These are phyloP conservation scores for Vipera latastei DNA, from an alignment of 2,797 vertebrate genomes.

Conservation along the genomic window DNA sequence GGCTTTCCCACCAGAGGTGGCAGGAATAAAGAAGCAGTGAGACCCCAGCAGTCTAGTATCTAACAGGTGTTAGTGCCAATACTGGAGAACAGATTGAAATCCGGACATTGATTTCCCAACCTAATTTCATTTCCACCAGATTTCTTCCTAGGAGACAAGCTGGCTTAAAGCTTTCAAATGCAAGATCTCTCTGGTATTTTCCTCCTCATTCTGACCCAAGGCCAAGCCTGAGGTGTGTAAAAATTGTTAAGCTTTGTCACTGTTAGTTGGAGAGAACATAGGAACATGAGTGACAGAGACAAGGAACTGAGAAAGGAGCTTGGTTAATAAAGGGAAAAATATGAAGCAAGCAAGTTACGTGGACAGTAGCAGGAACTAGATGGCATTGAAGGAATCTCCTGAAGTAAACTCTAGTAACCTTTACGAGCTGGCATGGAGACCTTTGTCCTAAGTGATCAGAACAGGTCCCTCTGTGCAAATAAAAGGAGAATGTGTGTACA, in stretches of 20 bases:
- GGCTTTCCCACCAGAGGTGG: neutral
- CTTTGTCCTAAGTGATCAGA: neutral
- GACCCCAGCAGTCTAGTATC: neutral
- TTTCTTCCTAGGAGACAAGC: neutral
- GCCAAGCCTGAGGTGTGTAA: neutral
- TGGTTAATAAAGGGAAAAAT: neutral
- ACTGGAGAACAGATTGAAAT: neutral
- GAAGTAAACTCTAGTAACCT: neutral
- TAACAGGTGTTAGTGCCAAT: neutral
- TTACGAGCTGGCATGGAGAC: neutral
- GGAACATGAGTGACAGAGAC: neutral
- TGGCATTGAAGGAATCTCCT: neutral
- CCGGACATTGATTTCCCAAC: neutral
- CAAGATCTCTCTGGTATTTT: neutral
- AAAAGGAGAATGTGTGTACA: neutral
- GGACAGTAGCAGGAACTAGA: neutral
- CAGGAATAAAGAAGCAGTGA: neutral
- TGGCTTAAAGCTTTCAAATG: neutral
- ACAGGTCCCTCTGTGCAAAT: neutral
- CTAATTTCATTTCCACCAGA: neutral
- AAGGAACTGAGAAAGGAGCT: neutral
- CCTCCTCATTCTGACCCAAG: neutral
- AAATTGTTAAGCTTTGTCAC: neutral
- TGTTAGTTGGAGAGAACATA: neutral
- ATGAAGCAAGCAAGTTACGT: neutral